Conservation (phyloP, 2,113 vertebrate species). For the Corydoras maculifer region DNA sequence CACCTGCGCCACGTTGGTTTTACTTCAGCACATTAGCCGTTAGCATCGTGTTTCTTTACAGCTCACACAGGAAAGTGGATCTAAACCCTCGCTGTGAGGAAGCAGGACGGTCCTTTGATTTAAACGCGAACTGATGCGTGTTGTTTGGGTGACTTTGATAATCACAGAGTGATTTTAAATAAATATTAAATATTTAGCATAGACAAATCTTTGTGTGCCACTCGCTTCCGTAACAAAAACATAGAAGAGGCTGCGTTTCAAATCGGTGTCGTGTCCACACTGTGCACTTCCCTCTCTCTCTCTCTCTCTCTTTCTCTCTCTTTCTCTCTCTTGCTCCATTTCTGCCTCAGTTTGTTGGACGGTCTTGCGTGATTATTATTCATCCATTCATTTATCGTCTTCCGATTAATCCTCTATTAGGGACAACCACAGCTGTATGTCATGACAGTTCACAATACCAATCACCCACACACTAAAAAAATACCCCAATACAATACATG, state of each 20-base stretch:
- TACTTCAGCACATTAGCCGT: slow-evolving; percentile 19
- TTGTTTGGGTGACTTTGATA: background rate
- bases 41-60: slow-evolving; percentile 25
- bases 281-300: background rate
- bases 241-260: background rate
- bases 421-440: too few species aligned
- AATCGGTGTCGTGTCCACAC: background rate
- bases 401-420: too few species aligned
- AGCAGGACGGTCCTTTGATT: background rate
- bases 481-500: too few species aligned
- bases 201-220: background rate
- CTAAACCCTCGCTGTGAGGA: background rate
- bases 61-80: slow-evolving; percentile 5
- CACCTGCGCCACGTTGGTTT: slow-evolving; percentile 14
- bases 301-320: too few species aligned
- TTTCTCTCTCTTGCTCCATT: too few species aligned
- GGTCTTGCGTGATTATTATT: too few species aligned
- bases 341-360: too few species aligned
- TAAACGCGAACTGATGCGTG: background rate
- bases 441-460: too few species aligned
- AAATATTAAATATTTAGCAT: background rate
- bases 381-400: too few species aligned
- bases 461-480: too few species aligned
- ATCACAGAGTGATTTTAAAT: background rate
- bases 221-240: slow-evolving; percentile 10